Percentiles rank a stretch among this genome's conserved stretches.
These are phyloP conservation scores for Listronotus bonariensis DNA, from an alignment of 1,140 invertebrate genomes.

Conservation along the genomic window DNA sequence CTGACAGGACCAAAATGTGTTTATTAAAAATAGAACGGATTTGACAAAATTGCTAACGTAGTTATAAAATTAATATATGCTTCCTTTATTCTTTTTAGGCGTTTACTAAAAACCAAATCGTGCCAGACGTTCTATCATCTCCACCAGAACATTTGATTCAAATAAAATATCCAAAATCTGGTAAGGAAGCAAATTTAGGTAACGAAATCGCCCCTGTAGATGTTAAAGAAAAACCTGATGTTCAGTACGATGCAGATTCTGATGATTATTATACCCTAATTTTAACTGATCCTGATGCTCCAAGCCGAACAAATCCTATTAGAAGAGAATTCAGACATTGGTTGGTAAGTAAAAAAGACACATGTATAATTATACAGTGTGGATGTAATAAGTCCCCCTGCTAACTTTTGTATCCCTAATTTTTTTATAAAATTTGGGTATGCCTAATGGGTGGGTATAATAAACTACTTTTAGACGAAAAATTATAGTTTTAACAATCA, in stretches of 20 bases:
- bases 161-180: conserved; percentile 62
- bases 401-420: no score
- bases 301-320: conserved; percentile 60
- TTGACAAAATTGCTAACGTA: no score
- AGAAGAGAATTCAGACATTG: conserved; percentile 66
- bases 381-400: no score
- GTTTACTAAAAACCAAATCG: conserved; percentile 37
- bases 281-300: conserved; percentile 85
- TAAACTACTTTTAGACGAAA: no score
- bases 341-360: conserved; percentile 26
- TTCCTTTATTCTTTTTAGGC: conserved; percentile 22
- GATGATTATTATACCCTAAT: conserved; percentile 75
- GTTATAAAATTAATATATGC: no score
- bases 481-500: no score
- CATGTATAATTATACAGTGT: no score
- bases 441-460: no score
- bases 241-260: conserved; percentile 66
- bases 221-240: conserved; percentile 69
- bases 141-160: conserved; percentile 34
- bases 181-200: conserved; percentile 66
- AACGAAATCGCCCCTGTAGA: conserved; percentile 78
- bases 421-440: no score
- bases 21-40: no score
- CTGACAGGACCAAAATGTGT: no score
- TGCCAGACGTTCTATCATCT: conserved; percentile 44